phyloP scores from a whole-genome alignment of 2,888 invertebrate genomes.

The Allygus modestus region DNA sequence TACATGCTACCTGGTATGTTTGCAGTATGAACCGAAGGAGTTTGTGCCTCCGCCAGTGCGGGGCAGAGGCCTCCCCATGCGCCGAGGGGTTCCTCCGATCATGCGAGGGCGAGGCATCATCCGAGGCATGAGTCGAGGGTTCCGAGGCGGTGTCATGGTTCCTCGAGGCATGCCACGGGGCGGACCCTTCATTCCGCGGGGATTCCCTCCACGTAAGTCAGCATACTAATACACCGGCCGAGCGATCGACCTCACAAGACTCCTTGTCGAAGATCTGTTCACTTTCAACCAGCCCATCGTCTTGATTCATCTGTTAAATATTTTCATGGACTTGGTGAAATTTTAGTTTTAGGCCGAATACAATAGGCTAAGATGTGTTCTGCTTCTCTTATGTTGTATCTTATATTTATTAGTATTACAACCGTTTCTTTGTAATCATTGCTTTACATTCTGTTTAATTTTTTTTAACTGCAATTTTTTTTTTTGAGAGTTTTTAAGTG shows the following conservation, averaged over 20 bases:
- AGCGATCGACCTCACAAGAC: conserved; percentile 12
- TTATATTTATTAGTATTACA: background rate
- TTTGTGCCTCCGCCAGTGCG: conserved; percentile 23
- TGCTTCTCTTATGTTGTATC: background rate
- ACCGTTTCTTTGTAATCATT: background rate
- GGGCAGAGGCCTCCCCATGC: conserved; percentile 21
- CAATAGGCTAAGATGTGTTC: background rate
- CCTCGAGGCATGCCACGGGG: conserved; percentile 22
- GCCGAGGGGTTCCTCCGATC: conserved; percentile 39
- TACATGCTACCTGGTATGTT: background rate
- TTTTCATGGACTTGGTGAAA: conserved; percentile 27
- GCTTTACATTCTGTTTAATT: background rate
- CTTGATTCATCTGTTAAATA: conserved; percentile 10
- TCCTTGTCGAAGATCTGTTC: conserved; percentile 29
- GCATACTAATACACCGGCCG: conserved; percentile 27
- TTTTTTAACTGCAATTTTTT: no score
- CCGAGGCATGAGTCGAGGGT: conserved; percentile 44
- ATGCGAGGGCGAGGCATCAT: conserved; percentile 45
- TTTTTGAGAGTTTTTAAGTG: no score
- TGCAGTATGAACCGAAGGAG: conserved; percentile 44
- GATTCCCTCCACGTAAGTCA: conserved; percentile 58
- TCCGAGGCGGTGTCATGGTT: conserved; percentile 16
- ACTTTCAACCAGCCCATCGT: conserved; percentile 4
- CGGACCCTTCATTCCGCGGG: conserved; percentile 4
- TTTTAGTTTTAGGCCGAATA: conserved; percentile 1